Conservation (phyloP, 2,797 vertebrate species). For the Cichlasoma orientale region DNA sequence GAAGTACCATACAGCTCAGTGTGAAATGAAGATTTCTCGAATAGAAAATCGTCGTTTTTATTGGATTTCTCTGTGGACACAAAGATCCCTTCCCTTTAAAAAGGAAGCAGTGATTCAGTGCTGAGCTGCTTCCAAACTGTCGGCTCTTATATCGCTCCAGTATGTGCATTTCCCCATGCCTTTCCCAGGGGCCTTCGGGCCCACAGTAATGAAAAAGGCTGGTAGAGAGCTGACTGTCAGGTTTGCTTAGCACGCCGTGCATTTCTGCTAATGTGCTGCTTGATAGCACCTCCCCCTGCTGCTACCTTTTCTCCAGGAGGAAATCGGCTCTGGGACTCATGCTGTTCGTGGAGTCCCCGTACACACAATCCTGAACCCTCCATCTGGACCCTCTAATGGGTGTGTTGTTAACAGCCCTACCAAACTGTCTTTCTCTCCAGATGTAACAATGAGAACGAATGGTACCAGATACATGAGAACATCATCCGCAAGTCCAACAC, state of each 20-base stretch:
- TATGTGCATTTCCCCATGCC: slow-evolving; percentile 71
- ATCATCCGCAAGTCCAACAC: slow-evolving; percentile 99
- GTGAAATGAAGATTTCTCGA: slow-evolving; percentile 50
- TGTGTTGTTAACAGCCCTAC: slow-evolving; percentile 43
- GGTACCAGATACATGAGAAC: slow-evolving; percentile 98
- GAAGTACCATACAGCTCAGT: background rate
- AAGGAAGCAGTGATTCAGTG: slow-evolving; percentile 76
- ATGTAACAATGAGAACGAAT: slow-evolving; percentile 99
- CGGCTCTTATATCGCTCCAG: slow-evolving; percentile 75
- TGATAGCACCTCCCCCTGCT: slow-evolving; percentile 76
- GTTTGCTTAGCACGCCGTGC: slow-evolving; percentile 77
- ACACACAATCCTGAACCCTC: slow-evolving; percentile 54
- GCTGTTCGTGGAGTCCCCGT: slow-evolving; percentile 72
- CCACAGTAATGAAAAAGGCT: slow-evolving; percentile 80
- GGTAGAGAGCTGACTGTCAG: slow-evolving; percentile 80
- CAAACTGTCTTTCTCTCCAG: slow-evolving; percentile 77
- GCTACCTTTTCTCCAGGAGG: slow-evolving; percentile 79
- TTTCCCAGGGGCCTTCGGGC: slow-evolving; percentile 75
- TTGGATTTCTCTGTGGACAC: slow-evolving; percentile 44
- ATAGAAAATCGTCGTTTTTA: slow-evolving; percentile 51
- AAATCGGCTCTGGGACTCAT: slow-evolving; percentile 75
- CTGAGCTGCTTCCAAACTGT: slow-evolving; percentile 76
- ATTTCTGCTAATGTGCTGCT: slow-evolving; percentile 79
- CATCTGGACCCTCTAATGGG: slow-evolving; percentile 72
- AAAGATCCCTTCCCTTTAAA: slow-evolving; percentile 59